A percentile compares a stretch with the other conserved stretches of the same genome.
phyloP scores from a whole-genome alignment of 1,140 invertebrate genomes.

The Chionoecetes opilio region DNA sequence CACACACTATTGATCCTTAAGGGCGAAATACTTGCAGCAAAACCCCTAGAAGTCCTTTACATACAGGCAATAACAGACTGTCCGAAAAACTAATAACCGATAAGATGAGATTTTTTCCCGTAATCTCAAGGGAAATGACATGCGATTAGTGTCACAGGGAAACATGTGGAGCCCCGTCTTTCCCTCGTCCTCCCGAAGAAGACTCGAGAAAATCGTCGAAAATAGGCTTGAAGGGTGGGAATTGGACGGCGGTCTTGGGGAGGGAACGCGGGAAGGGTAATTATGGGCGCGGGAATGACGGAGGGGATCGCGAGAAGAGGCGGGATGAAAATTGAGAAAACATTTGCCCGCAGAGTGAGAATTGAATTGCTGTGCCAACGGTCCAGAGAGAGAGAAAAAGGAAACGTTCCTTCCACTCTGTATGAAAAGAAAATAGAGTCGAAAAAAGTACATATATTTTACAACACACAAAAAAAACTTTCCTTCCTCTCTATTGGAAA shows the following conservation, averaged over 20 bases:
- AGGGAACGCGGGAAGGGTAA: not conserved
- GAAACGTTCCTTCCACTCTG: too few species aligned
- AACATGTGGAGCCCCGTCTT: not conserved
- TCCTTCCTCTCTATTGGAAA: too few species aligned
- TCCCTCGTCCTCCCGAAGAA: not conserved
- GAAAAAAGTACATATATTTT: too few species aligned
- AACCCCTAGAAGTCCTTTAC: too few species aligned
- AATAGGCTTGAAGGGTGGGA: not conserved
- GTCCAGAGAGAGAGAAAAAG: not conserved
- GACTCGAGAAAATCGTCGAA: not conserved
- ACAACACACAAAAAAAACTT: too few species aligned
- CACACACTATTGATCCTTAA: too few species aligned
- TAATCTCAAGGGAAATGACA: not conserved
- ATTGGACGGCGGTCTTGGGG: not conserved
- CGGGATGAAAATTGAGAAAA: slow-evolving; percentile 9
- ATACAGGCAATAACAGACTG: too few species aligned
- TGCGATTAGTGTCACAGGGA: not conserved
- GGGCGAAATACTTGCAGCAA: too few species aligned
- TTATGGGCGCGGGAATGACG: not conserved
- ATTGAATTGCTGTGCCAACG: not conserved
- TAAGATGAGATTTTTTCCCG: too few species aligned
- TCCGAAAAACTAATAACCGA: too few species aligned
- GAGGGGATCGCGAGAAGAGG: not conserved
- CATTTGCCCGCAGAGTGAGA: not conserved
- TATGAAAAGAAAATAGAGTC: too few species aligned